Base-by-base conservation (phyloP, 2,888 invertebrate genomes). In the Cheilosia urbana region DNA sequence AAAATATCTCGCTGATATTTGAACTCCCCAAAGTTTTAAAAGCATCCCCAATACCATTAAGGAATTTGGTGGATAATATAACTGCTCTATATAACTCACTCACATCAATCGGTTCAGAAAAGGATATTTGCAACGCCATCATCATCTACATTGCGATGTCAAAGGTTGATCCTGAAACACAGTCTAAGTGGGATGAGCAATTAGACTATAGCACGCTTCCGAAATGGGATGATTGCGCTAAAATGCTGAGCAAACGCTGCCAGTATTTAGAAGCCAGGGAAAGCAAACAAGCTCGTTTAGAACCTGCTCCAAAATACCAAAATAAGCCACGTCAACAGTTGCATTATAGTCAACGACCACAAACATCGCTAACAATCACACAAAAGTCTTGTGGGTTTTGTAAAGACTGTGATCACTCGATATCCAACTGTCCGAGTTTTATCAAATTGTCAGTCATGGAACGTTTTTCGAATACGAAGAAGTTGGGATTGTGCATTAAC, bases 161-260 rank as follows among this genome's bases (percentile, higher is more conserved):
- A 6, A 84, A 84, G 42, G 65, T 76, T 40, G 78, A 87, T 17
- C 42, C 66, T 13, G 53, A 75, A 13, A 69, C 81, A 27, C 49
- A 78, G 37, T 55, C 62, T 37, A 87, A 84, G 11, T 87, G 82
- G 76, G 80, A 80, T 24, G 66, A 79, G 40, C 58, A 55, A 2
- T 57, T 84, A 17, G 78, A 87, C 30, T 87, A 71, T 42, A 47
- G 13, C 0, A 69, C 37, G 19, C 24, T 82, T 27, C 79, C 76
- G n/a, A 66, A 55, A 11, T 83, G 77, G 79, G 42, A 19, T 11
- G 72, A 68, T 4, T 87, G 53, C 21, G 49, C 76, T 9, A 60
- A 63, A 17, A 30, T 49, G 7, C 63, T 84, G 6, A 78, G 68
- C 11, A 62, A 71, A n/a, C 65, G 73, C 9, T 83, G 80, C 13